phyloP scores from a whole-genome alignment of 1,140 invertebrate species.

The Tribolium madens region DNA sequence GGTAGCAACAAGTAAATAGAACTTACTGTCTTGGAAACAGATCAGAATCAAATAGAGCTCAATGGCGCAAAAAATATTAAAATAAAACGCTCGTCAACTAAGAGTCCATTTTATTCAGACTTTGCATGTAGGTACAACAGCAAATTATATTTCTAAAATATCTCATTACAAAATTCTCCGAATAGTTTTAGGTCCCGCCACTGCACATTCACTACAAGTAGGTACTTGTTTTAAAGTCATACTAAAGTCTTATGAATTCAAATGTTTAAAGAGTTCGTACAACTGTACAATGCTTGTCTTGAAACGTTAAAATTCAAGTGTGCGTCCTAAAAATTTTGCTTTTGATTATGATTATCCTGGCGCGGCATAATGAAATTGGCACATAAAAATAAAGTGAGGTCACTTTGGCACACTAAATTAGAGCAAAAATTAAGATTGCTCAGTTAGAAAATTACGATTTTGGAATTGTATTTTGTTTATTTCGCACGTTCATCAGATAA shows the following conservation, averaged over 20 bases:
- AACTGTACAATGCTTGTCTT: no score
- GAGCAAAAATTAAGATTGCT: neutral
- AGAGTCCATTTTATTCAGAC: neutral
- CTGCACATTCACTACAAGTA: neutral
- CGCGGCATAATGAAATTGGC: neutral
- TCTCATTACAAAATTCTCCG: slow-evolving; percentile 1
- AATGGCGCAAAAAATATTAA: no score
- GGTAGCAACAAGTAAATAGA: no score
- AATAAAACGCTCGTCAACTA: neutral
- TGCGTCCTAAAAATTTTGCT: neutral
- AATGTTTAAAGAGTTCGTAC: no score
- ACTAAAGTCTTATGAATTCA: neutral
- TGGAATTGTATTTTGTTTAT: neutral
- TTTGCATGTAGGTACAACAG: neutral
- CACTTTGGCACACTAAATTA: neutral
- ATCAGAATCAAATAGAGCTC: no score
- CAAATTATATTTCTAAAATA: slow-evolving; percentile 11
- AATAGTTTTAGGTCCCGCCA: neutral
- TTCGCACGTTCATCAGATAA: neutral
- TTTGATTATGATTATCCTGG: neutral
- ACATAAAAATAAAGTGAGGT: neutral
- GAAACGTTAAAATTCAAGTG: neutral
- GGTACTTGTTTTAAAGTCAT: neutral
- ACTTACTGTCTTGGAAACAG: no score
- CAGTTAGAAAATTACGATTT: neutral